Conservation (phyloP, 2,113 vertebrate species). For the Coturnix japonica region DNA sequence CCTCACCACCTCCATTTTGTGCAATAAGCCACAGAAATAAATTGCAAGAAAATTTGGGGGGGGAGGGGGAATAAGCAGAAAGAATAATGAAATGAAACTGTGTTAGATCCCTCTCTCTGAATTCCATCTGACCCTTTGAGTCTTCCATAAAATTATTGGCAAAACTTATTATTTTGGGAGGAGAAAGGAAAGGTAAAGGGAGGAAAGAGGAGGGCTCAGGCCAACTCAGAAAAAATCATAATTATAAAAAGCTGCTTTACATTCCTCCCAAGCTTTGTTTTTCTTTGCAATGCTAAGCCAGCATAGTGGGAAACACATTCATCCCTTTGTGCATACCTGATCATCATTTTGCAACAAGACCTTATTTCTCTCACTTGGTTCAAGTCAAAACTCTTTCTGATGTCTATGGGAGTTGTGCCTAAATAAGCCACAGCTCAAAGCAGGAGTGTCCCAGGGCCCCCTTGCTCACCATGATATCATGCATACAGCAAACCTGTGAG, state of each 20-base stretch:
- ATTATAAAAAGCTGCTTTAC: conserved; percentile 49
- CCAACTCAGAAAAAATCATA: conserved; percentile 3
- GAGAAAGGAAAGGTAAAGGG: conserved; percentile 41
- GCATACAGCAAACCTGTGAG: background rate
- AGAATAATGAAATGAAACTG: conserved; percentile 4
- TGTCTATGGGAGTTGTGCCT: background rate
- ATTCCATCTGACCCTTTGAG: conserved; percentile 39
- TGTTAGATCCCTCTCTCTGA: background rate
- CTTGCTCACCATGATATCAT: background rate
- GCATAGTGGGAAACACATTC: background rate
- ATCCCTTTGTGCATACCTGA: background rate
- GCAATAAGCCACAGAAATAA: conserved; percentile 38
- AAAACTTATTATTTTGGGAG: conserved; percentile 63
- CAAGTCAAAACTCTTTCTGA: background rate
- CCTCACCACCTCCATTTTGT: background rate
- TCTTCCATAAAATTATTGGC: conserved; percentile 47
- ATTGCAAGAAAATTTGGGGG: background rate
- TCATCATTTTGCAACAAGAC: background rate
- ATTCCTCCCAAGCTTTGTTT: background rate
- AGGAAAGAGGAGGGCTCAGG: conserved; percentile 49
- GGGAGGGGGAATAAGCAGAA: background rate
- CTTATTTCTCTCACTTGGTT: background rate
- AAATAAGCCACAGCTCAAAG: background rate
- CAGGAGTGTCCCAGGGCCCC: background rate
- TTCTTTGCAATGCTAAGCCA: background rate